Base-by-base conservation (phyloP, 1,140 invertebrate species). In the Drosophila trapezifrons region DNA sequence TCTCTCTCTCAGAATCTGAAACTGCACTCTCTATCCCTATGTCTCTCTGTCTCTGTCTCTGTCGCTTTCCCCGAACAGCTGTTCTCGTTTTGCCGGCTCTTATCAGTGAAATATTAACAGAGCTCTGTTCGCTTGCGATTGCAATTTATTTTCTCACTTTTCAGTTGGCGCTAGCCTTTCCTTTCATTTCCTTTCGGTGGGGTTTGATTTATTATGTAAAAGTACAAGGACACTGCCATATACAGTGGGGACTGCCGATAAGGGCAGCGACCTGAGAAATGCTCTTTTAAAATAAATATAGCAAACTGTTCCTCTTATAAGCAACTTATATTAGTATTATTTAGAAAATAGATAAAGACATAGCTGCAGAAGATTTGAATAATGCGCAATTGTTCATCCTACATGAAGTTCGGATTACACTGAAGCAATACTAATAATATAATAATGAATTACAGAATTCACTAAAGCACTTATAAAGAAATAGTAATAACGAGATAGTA, bases 181-280 rank as follows among this genome's bases (percentile, higher is more conserved):
- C 6, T 17, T 47, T 59, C 15, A 42, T 29, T 17, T 59, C 15
- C 56, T 64, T 49, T 55, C 42, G 22, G 40, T 63, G 47, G 67
- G 69, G 47, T 80, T 72, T 72, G 76, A 77, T 83, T 83, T 80
- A 77, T 86, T 89, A 87, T 86, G 79, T 86, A 86, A 86, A 79
- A 77, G 79, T 78, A 80, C 83, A 87, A 87, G 83, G 83, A 89
- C 83, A 87, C 66, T 54, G 67, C 51, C 76, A 87, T 72, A 54
- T 80, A 77, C 43, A 45, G 60, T 42, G 25, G 4, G 4, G 25
- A 22, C 6, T 17, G 20, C 27, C 7, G 13, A 22, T 17, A 17
- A 38, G 6, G 15, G 10, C 22, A 56, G 17, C 3, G 8, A 4
- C 8, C 1, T 7, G 15, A 5, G 9, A 17, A 27, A 17, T 25